phyloP scores from a whole-genome alignment of 2,797 vertebrate species.

The Tokudaia muenninki region DNA sequence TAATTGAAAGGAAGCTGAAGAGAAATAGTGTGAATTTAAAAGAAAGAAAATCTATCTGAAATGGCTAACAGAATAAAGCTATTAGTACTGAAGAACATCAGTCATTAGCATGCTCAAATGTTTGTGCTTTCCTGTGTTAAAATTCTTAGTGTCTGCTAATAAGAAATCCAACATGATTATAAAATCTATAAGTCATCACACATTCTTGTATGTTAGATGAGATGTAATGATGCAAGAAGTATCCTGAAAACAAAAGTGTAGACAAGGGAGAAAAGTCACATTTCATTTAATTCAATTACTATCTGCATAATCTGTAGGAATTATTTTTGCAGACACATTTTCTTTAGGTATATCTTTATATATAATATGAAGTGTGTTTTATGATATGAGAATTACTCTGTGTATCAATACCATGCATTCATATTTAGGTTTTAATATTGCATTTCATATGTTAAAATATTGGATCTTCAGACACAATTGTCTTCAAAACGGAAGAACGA shows the following conservation, averaged over 20 bases:
- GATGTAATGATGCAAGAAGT: slow-evolving; percentile 62
- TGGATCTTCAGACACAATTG: not conserved
- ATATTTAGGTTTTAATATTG: not conserved
- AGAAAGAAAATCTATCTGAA: not conserved
- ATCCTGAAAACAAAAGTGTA: slow-evolving; percentile 31
- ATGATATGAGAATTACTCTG: not conserved
- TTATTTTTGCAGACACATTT: not conserved
- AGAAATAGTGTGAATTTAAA: not conserved
- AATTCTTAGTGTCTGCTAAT: slow-evolving; percentile 49
- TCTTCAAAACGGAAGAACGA: not conserved
- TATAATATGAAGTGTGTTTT: not conserved
- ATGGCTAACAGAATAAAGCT: not conserved
- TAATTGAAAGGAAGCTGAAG: not conserved
- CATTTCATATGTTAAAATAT: not conserved
- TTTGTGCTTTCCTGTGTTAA: not conserved
- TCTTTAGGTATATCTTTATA: slow-evolving; percentile 11
- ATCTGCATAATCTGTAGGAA: slow-evolving; percentile 32
- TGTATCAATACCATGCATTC: not conserved
- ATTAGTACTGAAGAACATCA: slow-evolving; percentile 6
- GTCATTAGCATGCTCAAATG: not conserved
- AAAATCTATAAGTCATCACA: slow-evolving; percentile 16
- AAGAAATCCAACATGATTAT: not conserved
- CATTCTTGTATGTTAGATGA: slow-evolving; percentile 55
- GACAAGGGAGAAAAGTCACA: slow-evolving; percentile 17
- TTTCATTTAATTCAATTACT: slow-evolving; percentile 57